Evolutionary conservation across 1,140 invertebrate species (phyloP).

Genomic region (Drosophila funebris): DNA sequence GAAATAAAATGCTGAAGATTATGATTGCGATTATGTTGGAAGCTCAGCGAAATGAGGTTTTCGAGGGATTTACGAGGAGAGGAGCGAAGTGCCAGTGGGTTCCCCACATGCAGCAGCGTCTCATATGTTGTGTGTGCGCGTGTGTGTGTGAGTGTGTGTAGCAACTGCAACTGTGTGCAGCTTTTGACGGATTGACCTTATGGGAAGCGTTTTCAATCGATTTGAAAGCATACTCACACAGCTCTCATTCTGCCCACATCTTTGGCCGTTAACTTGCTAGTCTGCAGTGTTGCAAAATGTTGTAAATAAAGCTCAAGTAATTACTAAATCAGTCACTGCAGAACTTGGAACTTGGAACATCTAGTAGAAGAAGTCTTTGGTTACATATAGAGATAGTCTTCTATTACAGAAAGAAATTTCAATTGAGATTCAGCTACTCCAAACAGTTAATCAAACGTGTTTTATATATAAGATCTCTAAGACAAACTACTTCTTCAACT

Average conservation of each 20-base stretch:
- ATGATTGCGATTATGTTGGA: slow-evolving; percentile 79
- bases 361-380: no score
- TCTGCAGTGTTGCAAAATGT: background rate
- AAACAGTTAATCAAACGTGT: no score
- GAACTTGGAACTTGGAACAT: no score
- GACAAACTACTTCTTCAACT: no score
- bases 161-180: background rate
- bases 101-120: slow-evolving; percentile 23
- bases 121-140: slow-evolving; percentile 48
- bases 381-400: no score
- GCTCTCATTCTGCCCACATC: background rate
- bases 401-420: no score
- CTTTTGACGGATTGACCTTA: slow-evolving; percentile 21
- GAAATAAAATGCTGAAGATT: slow-evolving; percentile 82
- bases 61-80: background rate
- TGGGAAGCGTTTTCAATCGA: slow-evolving; percentile 22
- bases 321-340: no score
- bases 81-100: background rate
- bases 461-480: no score
- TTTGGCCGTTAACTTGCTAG: background rate
- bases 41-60: slow-evolving; percentile 46
- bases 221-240: slow-evolving; percentile 4
- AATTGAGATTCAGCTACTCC: no score
- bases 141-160: slow-evolving; percentile 7
- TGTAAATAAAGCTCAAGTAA: background rate